Evolutionary conservation across 2,888 invertebrate species (phyloP), one percentile per base, ranked within the genome.

Genomic region (Andrena marginata): DNA sequence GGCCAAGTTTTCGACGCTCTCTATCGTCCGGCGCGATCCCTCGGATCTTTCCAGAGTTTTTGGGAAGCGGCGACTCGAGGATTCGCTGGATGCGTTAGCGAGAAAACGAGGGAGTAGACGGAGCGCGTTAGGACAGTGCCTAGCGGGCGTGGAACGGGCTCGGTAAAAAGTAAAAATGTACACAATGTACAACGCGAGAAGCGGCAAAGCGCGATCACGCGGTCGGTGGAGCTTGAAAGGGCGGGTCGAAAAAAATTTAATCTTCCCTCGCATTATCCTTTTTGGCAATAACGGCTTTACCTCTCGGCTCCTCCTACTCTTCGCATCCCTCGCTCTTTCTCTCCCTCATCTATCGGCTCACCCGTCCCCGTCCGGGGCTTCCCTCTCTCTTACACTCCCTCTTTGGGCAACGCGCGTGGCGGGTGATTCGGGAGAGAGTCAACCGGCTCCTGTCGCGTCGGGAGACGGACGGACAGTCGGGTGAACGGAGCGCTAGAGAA

Each of bases 241-340:
- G 74, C 77, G 78, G 83, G 59, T 63, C 79, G 84, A 89, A 87
- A 90, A 90, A 92, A 90, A 89, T 90, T 89, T 92, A 91, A 92
- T 92, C 92, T 91, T 89, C 88, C 87, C 88, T 89, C 90, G 91
- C 86, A 88, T 92, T 90, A 90, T 91, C 90, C 88, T 89, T 92
- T 92, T 92, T 89, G 88, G 88, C 89, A 89, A 91, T 91, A 92
- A 90, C 90, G 84, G 87, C 82, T 87, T 77, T 80, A 73, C 86
- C 84, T 83, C 80, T 72, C 81, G 85, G 68, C 74, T 86, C 84
- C 79, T 82, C 82, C 80, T 76, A 62, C 77, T 72, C 73, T 74
- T 56, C 62, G 69, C 23, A 20, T 33, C 64, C 42, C 69, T 67
- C 48, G 23, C 29, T 13, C 62, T 68, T 62, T 8, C 54, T 8